Conservation (phyloP, 2,888 invertebrate genomes). For the Tinea trinotella region DNA sequence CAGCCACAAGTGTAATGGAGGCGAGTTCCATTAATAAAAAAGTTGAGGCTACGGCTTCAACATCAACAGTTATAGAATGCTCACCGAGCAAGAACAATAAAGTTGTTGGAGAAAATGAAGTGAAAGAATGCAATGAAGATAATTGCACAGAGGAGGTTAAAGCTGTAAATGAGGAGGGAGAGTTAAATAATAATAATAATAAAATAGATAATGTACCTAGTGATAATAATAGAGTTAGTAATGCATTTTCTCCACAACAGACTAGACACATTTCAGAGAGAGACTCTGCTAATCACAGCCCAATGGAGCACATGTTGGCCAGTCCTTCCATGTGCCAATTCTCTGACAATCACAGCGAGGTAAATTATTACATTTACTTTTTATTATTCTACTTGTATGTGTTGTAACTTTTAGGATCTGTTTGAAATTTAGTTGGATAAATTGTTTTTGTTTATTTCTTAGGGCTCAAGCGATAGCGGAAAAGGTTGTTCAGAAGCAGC, state of each 20-base stretch:
- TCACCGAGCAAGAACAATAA: neutral
- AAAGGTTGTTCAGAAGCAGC: slow-evolving; percentile 83
- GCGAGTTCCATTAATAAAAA: neutral
- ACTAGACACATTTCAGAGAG: slow-evolving; percentile 61
- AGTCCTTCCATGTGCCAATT: slow-evolving; percentile 79
- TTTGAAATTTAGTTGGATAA: neutral
- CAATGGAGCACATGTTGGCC: slow-evolving; percentile 78
- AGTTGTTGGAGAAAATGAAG: neutral
- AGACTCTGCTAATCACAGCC: slow-evolving; percentile 86
- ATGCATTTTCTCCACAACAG: slow-evolving; percentile 50
- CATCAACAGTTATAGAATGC: neutral
- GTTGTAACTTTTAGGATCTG: no score
- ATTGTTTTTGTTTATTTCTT: slow-evolving; percentile 24
- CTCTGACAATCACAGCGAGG: slow-evolving; percentile 80
- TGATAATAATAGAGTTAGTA: slow-evolving; percentile 35
- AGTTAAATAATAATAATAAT: slow-evolving; percentile 43
- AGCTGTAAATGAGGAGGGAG: slow-evolving; percentile 32
- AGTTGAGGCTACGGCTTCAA: neutral
- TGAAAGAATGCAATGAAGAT: slow-evolving; percentile 28
- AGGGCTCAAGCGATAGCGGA: slow-evolving; percentile 88
- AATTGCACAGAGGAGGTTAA: slow-evolving; percentile 24
- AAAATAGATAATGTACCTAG: slow-evolving; percentile 40
- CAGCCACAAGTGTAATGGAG: neutral
- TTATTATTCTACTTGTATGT: neutral
- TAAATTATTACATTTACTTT: slow-evolving; percentile 31